A percentile compares a stretch with the other conserved stretches of the same genome.
phyloP scores from a whole-genome alignment of 1,140 invertebrate species.

The Sycophila sp. region DNA sequence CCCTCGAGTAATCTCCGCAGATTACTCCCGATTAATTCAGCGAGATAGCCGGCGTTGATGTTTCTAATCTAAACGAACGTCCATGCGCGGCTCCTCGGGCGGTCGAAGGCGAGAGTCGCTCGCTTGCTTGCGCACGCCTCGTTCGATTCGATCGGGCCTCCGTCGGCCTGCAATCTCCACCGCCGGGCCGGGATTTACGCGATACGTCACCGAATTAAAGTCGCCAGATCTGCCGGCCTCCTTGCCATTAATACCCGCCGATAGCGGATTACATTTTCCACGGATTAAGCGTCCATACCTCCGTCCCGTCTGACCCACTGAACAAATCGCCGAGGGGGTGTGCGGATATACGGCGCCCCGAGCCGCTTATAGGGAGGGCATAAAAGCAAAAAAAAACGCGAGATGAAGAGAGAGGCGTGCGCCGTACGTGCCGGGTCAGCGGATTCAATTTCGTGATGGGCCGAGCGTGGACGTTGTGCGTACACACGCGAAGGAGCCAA shows the following conservation, averaged over 20 bases:
- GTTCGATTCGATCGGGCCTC: slow-evolving; percentile 21
- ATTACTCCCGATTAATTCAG: slow-evolving; percentile 14
- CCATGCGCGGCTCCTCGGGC: background rate
- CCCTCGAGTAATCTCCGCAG: background rate
- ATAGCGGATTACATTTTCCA: slow-evolving; percentile 19
- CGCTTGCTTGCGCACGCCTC: too few species aligned
- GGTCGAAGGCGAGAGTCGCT: too few species aligned
- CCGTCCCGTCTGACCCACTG: background rate
- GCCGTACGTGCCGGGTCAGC: background rate
- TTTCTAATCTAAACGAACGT: slow-evolving; percentile 36
- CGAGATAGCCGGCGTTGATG: slow-evolving; percentile 17
- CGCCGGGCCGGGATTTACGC: slow-evolving; percentile 16
- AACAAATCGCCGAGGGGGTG: too few species aligned
- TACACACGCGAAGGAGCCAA: background rate
- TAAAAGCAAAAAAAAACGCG: slow-evolving; percentile 5
- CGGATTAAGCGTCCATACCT: background rate
- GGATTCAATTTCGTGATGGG: slow-evolving; percentile 34
- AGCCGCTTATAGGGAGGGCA: too few species aligned
- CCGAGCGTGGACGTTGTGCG: background rate
- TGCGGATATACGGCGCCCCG: too few species aligned
- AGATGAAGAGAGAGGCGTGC: background rate
- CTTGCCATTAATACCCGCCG: slow-evolving; percentile 9
- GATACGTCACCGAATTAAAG: slow-evolving; percentile 29
- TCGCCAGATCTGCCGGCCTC: slow-evolving; percentile 8
- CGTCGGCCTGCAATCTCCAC: slow-evolving; percentile 12